Base-by-base conservation (phyloP, 1,140 invertebrate species). In the Eumaeus atala region DNA sequence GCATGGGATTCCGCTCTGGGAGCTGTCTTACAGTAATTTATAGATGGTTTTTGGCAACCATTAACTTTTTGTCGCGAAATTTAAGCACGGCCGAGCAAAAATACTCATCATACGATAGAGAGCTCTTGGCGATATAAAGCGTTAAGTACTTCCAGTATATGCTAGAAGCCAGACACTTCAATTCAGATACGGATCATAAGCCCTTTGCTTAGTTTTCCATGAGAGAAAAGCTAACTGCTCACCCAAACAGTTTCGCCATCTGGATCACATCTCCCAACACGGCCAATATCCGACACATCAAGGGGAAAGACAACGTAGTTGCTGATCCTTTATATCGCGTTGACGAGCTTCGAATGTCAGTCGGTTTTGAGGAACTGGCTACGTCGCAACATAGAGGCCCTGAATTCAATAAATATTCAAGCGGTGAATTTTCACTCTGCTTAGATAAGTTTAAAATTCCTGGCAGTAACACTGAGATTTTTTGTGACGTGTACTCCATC, bases 281-380 rank as follows among this genome's bases (percentile, higher is more conserved):
- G 6, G 50, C 54, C 16, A 48, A 56, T 14, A 49, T 50, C 18
- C 21, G 37, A 16, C 42, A 54, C 34, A 54, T 54, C 9, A 36
- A 40, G 8, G 52, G 52, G 9, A 54, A 34, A n/a, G 40, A 59
- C 37, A 59, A 59, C 17, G 38, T 59, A 3, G 58, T 59, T 4
- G 58, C 58, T 33, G 58, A 59, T 18, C 50, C 58, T 48, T 44
- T 59, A 9, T 59, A 51, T 16, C 51, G 51, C 9, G 58, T 59
- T 6, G 36, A 54, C 28, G 58, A 54, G 54, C 17, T 59, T 33
- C 16, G 2, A 14, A 35, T 33, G 21, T 52, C 57, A 12, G 48
- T 60, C 9, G 9, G 28, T 28, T 40, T 35, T 28, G 58, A 50
- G 14, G 40, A 18, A 14, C 9, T 59, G 16, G 58, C 53, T 33